Conservation (phyloP, 1,140 invertebrate species). For the Lepidurus apus region DNA sequence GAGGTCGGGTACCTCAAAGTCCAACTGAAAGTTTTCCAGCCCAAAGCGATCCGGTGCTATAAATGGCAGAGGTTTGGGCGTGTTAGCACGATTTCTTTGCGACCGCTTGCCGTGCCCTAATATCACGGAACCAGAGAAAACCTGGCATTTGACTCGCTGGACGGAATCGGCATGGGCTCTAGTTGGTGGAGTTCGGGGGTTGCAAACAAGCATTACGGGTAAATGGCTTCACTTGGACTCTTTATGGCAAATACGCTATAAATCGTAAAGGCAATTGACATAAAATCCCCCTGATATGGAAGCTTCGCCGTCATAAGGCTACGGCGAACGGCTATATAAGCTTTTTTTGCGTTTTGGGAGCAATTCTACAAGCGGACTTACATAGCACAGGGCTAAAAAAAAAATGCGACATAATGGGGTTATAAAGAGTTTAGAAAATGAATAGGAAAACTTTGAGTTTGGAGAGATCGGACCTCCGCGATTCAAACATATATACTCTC, state of each 20-base stretch:
- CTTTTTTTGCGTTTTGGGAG: not conserved
- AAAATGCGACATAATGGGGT: not conserved
- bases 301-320: not conserved
- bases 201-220: slow-evolving; percentile 4
- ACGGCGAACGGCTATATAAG: not conserved
- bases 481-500: not conserved
- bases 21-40: too few species aligned
- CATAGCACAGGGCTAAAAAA: not conserved
- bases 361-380: not conserved
- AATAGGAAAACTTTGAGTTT: not conserved
- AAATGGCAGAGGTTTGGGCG: too few species aligned
- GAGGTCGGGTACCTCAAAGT: too few species aligned
- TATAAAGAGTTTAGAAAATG: not conserved
- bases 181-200: not conserved
- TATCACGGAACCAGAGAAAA: not conserved
- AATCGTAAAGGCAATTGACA: slow-evolving; percentile 15
- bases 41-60: too few species aligned
- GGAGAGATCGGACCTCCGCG: not conserved
- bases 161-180: not conserved
- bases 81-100: too few species aligned
- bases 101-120: not conserved
- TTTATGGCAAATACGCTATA: slow-evolving; percentile 9
- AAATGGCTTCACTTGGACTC: slow-evolving; percentile 9
- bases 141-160: not conserved
- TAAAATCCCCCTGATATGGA: slow-evolving; percentile 1